Conservation (phyloP, 2,888 invertebrate genomes). For the Pardosa pseudoannulata region DNA sequence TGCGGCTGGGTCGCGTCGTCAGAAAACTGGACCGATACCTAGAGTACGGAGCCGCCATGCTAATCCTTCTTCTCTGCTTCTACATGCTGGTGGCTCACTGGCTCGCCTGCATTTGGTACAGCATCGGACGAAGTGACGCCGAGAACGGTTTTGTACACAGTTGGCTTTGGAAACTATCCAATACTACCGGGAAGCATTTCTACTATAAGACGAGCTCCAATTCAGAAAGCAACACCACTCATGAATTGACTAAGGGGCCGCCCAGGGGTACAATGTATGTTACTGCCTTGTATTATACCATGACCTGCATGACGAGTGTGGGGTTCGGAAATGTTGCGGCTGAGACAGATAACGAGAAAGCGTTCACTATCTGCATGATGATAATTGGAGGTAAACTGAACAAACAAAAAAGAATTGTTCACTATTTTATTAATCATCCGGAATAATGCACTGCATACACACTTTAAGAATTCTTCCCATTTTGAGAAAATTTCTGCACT, state of each 20-base stretch:
- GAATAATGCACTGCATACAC: too few species aligned
- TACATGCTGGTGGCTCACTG: constrained; percentile 99
- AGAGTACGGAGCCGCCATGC: constrained; percentile 99
- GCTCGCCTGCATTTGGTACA: constrained; percentile 99
- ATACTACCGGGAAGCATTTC: constrained; percentile 86
- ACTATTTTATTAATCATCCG: too few species aligned
- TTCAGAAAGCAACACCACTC: constrained; percentile 38
- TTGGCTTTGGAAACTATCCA: constrained; percentile 98
- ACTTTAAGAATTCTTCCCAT: too few species aligned
- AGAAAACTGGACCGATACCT: constrained; percentile 98
- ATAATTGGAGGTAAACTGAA: constrained; percentile 92
- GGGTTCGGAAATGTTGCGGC: constrained; percentile 99
- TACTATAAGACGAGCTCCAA: constrained; percentile 49
- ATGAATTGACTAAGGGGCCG: constrained; percentile 92
- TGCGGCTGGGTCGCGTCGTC: constrained; percentile 97
- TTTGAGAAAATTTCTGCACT: too few species aligned
- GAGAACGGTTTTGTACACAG: constrained; percentile 87
- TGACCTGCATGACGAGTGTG: constrained; percentile 99
- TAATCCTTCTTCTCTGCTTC: constrained; percentile 97
- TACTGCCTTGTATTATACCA: constrained; percentile 98
- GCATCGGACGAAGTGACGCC: constrained; percentile 94
- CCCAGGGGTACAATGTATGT: constrained; percentile 96
- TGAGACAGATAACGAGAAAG: constrained; percentile 98
- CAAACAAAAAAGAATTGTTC: too few species aligned
- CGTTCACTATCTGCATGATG: constrained; percentile 99